Percentiles rank a stretch among this genome's conserved stretches.
These are phyloP conservation scores for Bradypus variegatus DNA, from an alignment of 2,797 vertebrate genomes.

Conservation along the genomic window DNA sequence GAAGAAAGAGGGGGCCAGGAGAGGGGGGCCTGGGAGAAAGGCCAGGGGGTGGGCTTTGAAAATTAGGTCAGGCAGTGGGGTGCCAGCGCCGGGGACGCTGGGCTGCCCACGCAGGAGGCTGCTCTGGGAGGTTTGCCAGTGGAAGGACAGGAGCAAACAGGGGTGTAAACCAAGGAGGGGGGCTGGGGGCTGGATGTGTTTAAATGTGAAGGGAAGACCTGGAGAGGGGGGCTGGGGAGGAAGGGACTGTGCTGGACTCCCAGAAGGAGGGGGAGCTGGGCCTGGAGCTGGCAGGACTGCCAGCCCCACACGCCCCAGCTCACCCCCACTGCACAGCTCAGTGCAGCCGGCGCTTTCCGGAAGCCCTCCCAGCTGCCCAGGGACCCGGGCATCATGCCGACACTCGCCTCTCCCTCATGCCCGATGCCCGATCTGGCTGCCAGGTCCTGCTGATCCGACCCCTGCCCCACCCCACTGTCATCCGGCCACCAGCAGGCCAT, in stretches of 20 bases:
- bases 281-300: background rate
- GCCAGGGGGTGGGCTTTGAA: no score
- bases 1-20: no score
- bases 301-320: background rate
- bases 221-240: background rate
- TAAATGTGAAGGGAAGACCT: no score
- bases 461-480: no score
- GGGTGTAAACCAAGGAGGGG: background rate
- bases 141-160: no score
- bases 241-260: background rate
- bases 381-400: background rate
- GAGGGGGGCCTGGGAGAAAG: no score
- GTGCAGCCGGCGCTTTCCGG: background rate
- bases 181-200: background rate
- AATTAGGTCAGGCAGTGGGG: no score
- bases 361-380: background rate
- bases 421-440: background rate
- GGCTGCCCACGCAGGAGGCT: no score
- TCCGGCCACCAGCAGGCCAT: background rate
- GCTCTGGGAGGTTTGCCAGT: background rate
- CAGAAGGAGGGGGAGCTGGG: background rate
- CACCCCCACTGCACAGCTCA: background rate
- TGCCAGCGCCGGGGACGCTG: no score
- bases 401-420: background rate
- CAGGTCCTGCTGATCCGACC: background rate